phyloP scores from a whole-genome alignment of 1,140 invertebrate species.

The Solen grandis region DNA sequence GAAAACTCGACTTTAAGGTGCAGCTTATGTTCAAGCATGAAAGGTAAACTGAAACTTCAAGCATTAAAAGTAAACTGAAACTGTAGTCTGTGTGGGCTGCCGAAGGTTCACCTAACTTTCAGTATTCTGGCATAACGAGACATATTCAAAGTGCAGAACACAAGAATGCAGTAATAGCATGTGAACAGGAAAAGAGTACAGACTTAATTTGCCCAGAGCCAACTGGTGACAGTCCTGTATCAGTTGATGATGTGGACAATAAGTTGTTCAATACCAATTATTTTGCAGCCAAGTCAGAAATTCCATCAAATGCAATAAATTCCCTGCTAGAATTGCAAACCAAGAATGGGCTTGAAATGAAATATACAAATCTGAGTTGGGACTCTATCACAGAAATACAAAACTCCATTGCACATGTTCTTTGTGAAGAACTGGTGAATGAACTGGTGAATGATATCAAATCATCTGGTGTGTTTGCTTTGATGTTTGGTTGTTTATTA shows the following conservation, averaged over 20 bases:
- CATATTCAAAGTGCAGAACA: conserved; percentile 20
- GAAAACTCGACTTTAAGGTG: not conserved
- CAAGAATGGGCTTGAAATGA: not conserved
- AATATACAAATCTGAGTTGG: conserved; percentile 19
- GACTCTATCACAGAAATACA: not conserved
- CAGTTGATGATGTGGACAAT: not conserved
- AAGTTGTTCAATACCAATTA: not conserved
- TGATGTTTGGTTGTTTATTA: conserved; percentile 4
- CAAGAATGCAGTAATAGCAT: not conserved
- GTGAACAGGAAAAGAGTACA: too few species aligned
- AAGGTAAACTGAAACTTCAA: conserved; percentile 1
- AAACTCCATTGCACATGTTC: not conserved
- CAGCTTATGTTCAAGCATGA: not conserved
- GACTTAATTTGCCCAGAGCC: too few species aligned
- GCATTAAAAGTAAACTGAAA: not conserved
- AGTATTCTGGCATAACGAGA: not conserved
- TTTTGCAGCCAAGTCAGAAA: conserved; percentile 9
- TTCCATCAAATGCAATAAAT: too few species aligned
- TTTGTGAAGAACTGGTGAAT: not conserved
- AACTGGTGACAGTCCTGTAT: not conserved
- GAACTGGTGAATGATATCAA: conserved; percentile 3
- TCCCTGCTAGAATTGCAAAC: too few species aligned
- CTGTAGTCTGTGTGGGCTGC: not conserved
- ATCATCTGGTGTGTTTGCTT: not conserved
- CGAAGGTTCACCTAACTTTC: not conserved